A percentile compares a stretch with the other conserved stretches of the same genome.
These are phyloP conservation scores for Dinoponera quadriceps DNA, from an alignment of 1,140 invertebrate species.

Conservation along the genomic window DNA sequence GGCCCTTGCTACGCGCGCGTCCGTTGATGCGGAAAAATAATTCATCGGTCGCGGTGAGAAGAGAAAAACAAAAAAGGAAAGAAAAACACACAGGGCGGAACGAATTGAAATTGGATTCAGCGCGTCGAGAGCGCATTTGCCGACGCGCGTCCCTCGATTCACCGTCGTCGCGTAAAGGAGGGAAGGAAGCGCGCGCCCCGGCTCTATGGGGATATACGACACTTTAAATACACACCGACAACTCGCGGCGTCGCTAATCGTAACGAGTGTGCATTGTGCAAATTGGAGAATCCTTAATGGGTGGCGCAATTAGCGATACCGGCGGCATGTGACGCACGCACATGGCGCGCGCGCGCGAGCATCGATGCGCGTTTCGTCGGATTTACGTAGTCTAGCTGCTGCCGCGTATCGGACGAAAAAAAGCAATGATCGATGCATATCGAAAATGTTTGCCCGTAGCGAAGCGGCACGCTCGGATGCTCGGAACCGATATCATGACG, in stretches of 20 bases:
- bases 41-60: background rate
- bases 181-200: background rate
- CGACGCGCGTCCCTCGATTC: slow-evolving; percentile 2
- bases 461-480: slow-evolving; percentile 5
- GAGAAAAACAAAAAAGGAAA: background rate
- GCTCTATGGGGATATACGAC: slow-evolving; percentile 56
- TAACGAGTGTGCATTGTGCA: slow-evolving; percentile 72
- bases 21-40: slow-evolving; percentile 29
- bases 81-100: background rate
- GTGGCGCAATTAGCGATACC: slow-evolving; percentile 73
- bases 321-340: slow-evolving; percentile 66
- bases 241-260: slow-evolving; percentile 49
- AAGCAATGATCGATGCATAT: slow-evolving; percentile 68
- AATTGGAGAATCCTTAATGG: slow-evolving; percentile 76
- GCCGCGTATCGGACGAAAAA: background rate
- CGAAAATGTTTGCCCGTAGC: slow-evolving; percentile 45
- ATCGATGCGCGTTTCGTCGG: background rate
- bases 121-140: slow-evolving; percentile 2
- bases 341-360: slow-evolving; percentile 10
- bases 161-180: slow-evolving; percentile 23
- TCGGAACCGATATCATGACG: slow-evolving; percentile 34
- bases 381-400: background rate
- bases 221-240: slow-evolving; percentile 65
- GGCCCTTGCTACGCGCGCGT: background rate
- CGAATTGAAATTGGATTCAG: slow-evolving; percentile 48